phyloP scores from a whole-genome alignment of 1,140 invertebrate species.

The Aphelenchoides besseyi region DNA sequence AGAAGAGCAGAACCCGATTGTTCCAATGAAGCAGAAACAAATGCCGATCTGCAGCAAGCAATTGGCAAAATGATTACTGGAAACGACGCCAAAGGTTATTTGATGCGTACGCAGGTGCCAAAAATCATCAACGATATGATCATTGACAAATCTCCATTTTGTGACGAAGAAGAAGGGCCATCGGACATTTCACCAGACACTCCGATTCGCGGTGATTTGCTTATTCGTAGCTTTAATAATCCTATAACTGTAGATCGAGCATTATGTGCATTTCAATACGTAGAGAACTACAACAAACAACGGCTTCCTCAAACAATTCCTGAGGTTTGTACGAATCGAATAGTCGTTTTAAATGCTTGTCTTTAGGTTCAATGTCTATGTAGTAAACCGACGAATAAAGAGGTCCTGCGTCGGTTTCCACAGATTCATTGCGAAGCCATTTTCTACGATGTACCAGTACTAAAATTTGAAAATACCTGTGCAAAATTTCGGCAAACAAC shows the following conservation, averaged over 20 bases:
- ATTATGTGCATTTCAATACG: slow-evolving; percentile 20
- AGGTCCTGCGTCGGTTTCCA: slow-evolving; percentile 22
- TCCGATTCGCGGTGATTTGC: no score
- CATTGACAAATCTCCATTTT: slow-evolving; percentile 12
- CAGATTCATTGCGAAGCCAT: slow-evolving; percentile 16
- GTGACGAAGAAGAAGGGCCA: slow-evolving; percentile 19
- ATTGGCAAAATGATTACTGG: slow-evolving; percentile 19
- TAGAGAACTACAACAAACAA: slow-evolving; percentile 28
- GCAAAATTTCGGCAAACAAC: slow-evolving; percentile 15
- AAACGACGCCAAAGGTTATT: slow-evolving; percentile 23
- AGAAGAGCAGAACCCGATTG: slow-evolving; percentile 9
- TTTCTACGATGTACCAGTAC: slow-evolving; percentile 25
- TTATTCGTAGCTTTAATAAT: no score
- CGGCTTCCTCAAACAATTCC: slow-evolving; percentile 28
- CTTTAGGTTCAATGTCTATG: slow-evolving; percentile 21
- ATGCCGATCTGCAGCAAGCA: slow-evolving; percentile 24
- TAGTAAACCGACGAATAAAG: slow-evolving; percentile 16
- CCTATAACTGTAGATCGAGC: no score
- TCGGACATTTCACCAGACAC: slow-evolving; percentile 30
- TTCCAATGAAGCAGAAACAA: slow-evolving; percentile 1
- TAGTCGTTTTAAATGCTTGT: no score
- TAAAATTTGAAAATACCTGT: slow-evolving; percentile 21
- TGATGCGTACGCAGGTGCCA: slow-evolving; percentile 9
- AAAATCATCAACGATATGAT: background rate
- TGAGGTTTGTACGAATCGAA: no score